Evolutionary conservation across 2,888 invertebrate species (phyloP), one percentile per base, ranked within the genome.

Genomic region (Lingula anatina): DNA sequence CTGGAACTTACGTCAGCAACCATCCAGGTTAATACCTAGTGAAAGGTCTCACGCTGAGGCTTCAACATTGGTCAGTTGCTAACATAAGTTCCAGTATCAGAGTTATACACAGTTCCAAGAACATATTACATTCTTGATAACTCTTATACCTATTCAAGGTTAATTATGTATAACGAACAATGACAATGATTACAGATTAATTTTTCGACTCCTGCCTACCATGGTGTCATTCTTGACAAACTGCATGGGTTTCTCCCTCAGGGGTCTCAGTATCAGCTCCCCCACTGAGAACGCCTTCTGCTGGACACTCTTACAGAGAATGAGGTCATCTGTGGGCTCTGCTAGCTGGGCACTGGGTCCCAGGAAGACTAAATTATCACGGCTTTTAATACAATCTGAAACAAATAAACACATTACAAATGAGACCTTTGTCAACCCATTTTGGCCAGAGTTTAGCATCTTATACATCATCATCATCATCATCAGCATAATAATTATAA

Each of bases 261-360:
- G 44, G 2, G 66, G 64, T 24, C 55, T 49, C 2, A 70, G 40
- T 15, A 56, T 51, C 18, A 70, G 44, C 18, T 56, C 47, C 0
- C 70, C 70, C 1, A 54, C 48, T 4, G 61, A 59, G 51, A 70
- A 62, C 24, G 54, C 48, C n/a, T 52, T 57, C 45, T 68, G 67
- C 28, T 60, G 50, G 25, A 65, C 36, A 7, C 53, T 36, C 44
- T 61, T 52, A n/a, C 58, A 58, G 50, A 68, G 54, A 12, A 61
- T 46, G 46, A 59, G 62, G 4, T 66, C 62, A 46, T 66, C 66
- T 0, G 46, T 44, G 2, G 53, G 51, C 38, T 37, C 40, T 0
- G 60, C 55, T 4, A 44, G 38, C 12, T 54, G 41, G 25, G 62
- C 61, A 12, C 44, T 31, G 4, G 68, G 64, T 2, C 65, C 64